Percentiles rank a stretch among this genome's conserved stretches.
Evolutionary conservation across 2,888 invertebrate species (phyloP).

Genomic region (Pheosia gnoma): DNA sequence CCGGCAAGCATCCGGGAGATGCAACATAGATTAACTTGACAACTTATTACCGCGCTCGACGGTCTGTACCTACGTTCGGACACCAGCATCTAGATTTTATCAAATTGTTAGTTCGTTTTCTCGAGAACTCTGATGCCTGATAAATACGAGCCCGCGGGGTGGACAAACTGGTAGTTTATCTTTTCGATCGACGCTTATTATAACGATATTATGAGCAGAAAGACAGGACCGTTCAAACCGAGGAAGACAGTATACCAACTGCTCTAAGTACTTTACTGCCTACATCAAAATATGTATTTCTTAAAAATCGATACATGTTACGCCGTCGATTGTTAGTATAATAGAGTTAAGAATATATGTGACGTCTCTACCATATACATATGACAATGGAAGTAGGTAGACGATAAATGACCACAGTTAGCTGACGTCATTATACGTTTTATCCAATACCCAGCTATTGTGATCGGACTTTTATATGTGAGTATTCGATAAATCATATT

Average conservation of each 20-base stretch:
- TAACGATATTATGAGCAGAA: too few species aligned
- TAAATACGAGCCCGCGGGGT: conserved; percentile 10
- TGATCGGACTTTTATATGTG: background rate
- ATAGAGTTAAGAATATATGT: too few species aligned
- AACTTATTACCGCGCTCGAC: conserved; percentile 24
- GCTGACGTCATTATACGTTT: background rate
- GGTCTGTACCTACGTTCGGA: conserved; percentile 9
- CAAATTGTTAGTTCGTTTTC: conserved; percentile 22
- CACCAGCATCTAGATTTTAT: conserved; percentile 44
- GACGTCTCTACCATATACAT: background rate
- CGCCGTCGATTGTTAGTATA: too few species aligned
- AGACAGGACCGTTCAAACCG: too few species aligned
- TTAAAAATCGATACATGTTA: too few species aligned
- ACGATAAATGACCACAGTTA: background rate
- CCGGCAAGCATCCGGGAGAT: conserved; percentile 16
- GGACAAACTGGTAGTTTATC: conserved; percentile 5
- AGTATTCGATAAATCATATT: background rate
- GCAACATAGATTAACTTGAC: conserved; percentile 24
- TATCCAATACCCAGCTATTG: background rate
- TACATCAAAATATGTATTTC: too few species aligned
- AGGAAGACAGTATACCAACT: too few species aligned
- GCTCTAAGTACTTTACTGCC: too few species aligned
- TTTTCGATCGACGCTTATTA: too few species aligned
- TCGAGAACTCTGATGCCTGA: conserved; percentile 27
- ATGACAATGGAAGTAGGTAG: background rate